Conservation (phyloP, 2,888 invertebrate species). For the Dorcus parallelipipedus region DNA sequence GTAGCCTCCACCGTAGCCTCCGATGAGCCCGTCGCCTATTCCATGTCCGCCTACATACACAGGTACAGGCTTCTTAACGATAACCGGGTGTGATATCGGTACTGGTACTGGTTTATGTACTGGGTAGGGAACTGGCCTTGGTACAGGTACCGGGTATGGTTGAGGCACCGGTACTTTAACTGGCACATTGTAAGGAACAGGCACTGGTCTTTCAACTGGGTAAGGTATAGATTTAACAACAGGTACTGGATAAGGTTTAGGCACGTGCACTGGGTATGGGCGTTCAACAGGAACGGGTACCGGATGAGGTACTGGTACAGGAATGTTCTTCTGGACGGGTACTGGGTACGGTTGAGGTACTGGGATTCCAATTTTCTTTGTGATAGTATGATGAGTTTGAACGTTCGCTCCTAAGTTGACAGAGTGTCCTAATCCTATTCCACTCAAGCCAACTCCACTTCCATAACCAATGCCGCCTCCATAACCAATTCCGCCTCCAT, state of each 20-base stretch:
- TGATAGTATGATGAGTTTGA: conserved; percentile 55
- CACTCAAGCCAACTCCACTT: conserved; percentile 20
- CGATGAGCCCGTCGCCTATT: conserved; percentile 15
- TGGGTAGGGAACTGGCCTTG: conserved; percentile 53
- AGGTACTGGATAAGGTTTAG: conserved; percentile 48
- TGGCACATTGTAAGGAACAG: conserved; percentile 43
- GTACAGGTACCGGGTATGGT: conserved; percentile 60
- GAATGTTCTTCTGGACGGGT: conserved; percentile 58
- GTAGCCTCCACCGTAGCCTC: conserved; percentile 22
- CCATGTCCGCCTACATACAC: conserved; percentile 11
- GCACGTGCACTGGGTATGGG: conserved; percentile 52
- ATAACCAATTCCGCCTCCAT: conserved; percentile 10
- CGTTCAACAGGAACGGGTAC: conserved; percentile 31
- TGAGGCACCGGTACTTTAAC: conserved; percentile 50
- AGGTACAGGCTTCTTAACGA: conserved; percentile 27
- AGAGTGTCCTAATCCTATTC: conserved; percentile 17
- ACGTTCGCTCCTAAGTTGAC: conserved; percentile 11
- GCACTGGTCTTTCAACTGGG: conserved; percentile 54
- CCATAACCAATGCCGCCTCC: conserved; percentile 4
- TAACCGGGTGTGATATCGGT: conserved; percentile 49
- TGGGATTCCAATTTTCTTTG: conserved; percentile 55
- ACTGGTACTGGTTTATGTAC: conserved; percentile 50
- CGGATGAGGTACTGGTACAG: conserved; percentile 49
- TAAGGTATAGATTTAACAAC: conserved; percentile 53
- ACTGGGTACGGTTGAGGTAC: conserved; percentile 63